Conservation (phyloP, 2,797 vertebrate genomes). For the Trichosurus vulpecula region DNA sequence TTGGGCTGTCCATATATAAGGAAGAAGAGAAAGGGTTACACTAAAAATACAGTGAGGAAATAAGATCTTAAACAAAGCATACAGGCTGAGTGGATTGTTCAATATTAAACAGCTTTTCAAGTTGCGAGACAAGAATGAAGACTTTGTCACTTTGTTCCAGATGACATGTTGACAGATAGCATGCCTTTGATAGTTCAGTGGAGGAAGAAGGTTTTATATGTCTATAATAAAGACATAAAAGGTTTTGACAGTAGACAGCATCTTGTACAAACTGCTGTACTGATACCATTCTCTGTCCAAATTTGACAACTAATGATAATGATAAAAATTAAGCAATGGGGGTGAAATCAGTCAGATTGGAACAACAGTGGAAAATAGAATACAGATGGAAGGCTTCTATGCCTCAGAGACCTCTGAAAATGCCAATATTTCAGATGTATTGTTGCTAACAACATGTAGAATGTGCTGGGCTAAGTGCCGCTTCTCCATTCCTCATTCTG, state of each 20-base stretch:
- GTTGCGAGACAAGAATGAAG: constrained; percentile 44
- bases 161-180: constrained; percentile 39
- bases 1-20: constrained; percentile 30
- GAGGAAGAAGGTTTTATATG: constrained; percentile 59
- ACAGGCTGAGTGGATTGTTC: constrained; percentile 34
- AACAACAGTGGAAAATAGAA: constrained; percentile 62
- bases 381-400: background rate
- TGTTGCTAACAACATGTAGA: constrained; percentile 35
- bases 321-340: constrained; percentile 51
- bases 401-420: constrained; percentile 17
- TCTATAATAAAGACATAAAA: constrained; percentile 52
- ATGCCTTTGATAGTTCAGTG: constrained; percentile 43
- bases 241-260: constrained; percentile 62
- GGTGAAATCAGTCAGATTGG: constrained; percentile 46
- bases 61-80: constrained; percentile 49
- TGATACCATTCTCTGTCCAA: constrained; percentile 58
- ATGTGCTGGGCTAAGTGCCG: background rate
- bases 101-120: constrained; percentile 59
- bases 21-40: constrained; percentile 8
- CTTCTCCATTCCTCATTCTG: constrained; percentile 18
- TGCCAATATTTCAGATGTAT: constrained; percentile 34
- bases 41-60: constrained; percentile 21
- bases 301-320: constrained; percentile 46
- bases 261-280: constrained; percentile 62
- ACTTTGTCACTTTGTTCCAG: constrained; percentile 62